Percentiles rank a stretch among this genome's conserved stretches.
These are phyloP conservation scores for Chaetoderma sp. DNA, from an alignment of 2,888 invertebrate species.

Conservation along the genomic window DNA sequence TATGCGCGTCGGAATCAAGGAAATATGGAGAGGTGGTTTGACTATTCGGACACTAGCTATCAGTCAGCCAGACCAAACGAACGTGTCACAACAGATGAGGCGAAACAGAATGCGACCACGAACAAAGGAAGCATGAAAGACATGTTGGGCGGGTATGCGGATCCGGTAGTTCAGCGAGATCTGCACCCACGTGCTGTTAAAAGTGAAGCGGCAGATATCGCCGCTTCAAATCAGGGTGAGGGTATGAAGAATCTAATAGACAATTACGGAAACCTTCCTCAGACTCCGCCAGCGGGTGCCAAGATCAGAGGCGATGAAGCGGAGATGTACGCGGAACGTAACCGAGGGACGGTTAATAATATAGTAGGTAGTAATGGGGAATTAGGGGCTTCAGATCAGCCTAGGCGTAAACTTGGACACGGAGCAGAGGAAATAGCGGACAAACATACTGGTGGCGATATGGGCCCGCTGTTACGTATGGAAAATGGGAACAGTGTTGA, in stretches of 20 bases:
- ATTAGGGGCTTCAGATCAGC: slow-evolving; percentile 39
- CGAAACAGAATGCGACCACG: slow-evolving; percentile 41
- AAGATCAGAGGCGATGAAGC: slow-evolving; percentile 56
- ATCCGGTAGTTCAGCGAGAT: slow-evolving; percentile 43
- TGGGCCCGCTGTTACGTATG: slow-evolving; percentile 57
- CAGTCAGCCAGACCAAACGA: slow-evolving; percentile 46
- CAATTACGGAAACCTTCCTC: slow-evolving; percentile 50
- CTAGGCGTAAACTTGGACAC: slow-evolving; percentile 42
- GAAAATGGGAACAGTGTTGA: slow-evolving; percentile 42
- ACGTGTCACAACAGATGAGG: slow-evolving; percentile 44
- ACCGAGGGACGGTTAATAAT: slow-evolving; percentile 53
- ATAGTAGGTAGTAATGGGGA: slow-evolving; percentile 50
- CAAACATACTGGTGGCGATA: slow-evolving; percentile 51
- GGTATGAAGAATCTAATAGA: slow-evolving; percentile 55
- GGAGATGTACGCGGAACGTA: slow-evolving; percentile 52
- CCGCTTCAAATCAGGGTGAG: slow-evolving; percentile 51
- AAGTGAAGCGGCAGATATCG: slow-evolving; percentile 47
- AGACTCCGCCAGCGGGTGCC: slow-evolving; percentile 39
- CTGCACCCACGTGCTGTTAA: slow-evolving; percentile 53
- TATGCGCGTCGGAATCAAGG: slow-evolving; percentile 49
- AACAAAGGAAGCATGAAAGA: slow-evolving; percentile 56
- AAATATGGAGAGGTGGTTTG: slow-evolving; percentile 47
- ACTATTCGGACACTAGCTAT: slow-evolving; percentile 42
- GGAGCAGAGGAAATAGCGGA: slow-evolving; percentile 50
- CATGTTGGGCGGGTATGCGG: slow-evolving; percentile 56